phyloP scores from a whole-genome alignment of 2,797 vertebrate genomes.

The Craterocephalus amniculus region DNA sequence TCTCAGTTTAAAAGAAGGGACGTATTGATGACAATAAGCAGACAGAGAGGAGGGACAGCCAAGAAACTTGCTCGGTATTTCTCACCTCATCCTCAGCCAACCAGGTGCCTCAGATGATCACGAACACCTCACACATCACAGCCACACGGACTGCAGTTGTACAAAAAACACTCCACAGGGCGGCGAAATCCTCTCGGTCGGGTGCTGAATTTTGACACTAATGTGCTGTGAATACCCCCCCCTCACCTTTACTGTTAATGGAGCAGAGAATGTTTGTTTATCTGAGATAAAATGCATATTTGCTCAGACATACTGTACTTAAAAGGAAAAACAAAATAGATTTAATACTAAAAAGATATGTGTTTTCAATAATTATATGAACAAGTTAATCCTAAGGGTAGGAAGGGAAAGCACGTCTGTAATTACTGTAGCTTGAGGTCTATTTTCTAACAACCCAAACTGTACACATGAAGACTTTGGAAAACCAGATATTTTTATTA shows the following conservation, averaged over 20 bases:
- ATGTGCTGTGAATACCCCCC: slow-evolving; percentile 67
- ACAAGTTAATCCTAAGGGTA: slow-evolving; percentile 5
- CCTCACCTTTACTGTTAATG: slow-evolving; percentile 20
- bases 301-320: slow-evolving; percentile 39
- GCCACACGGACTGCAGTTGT: slow-evolving; percentile 18
- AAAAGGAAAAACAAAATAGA: slow-evolving; percentile 19
- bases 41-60: neutral
- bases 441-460: slow-evolving; percentile 55
- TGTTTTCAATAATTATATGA: slow-evolving; percentile 23
- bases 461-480: slow-evolving; percentile 60
- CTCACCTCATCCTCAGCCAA: slow-evolving; percentile 6
- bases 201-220: slow-evolving; percentile 63
- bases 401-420: slow-evolving; percentile 41
- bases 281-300: slow-evolving; percentile 18
- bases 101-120: slow-evolving; percentile 25
- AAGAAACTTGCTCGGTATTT: neutral
- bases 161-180: slow-evolving; percentile 17
- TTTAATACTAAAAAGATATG: slow-evolving; percentile 27
- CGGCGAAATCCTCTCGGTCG: slow-evolving; percentile 13
- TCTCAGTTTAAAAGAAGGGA: neutral
- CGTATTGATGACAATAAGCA: neutral
- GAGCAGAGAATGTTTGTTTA: slow-evolving; percentile 51
- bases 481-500: slow-evolving; percentile 67
- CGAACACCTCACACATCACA: slow-evolving; percentile 40
- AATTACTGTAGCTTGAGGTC: slow-evolving; percentile 37